Evolutionary conservation across 2,113 vertebrate genomes (phyloP).

Genomic region (Pituophis catenifer): DNA sequence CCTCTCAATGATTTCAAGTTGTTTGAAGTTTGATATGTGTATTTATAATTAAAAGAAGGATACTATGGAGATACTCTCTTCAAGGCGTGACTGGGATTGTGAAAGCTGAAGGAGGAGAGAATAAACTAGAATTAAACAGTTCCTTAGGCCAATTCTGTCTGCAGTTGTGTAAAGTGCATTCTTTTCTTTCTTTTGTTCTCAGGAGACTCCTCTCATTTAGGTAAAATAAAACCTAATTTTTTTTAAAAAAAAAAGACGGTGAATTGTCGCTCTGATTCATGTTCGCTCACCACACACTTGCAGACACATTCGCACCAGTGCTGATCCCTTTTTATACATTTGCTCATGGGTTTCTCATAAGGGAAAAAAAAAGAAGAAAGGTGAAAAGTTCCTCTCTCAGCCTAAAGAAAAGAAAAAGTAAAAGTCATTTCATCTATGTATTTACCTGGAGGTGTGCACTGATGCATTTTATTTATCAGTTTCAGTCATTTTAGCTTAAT

Average conservation of each 20-base stretch:
- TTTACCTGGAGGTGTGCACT: neutral
- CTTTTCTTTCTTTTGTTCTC: slow-evolving; percentile 59
- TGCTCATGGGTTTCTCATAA: slow-evolving; percentile 53
- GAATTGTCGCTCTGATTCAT: slow-evolving; percentile 61
- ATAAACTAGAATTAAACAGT: slow-evolving; percentile 68
- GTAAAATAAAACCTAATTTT: slow-evolving; percentile 59
- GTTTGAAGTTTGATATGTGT: slow-evolving; percentile 70
- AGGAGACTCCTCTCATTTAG: slow-evolving; percentile 60
- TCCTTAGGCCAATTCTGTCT: slow-evolving; percentile 65
- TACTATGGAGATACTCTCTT: slow-evolving; percentile 63
- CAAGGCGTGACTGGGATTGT: slow-evolving; percentile 67
- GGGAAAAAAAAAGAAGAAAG: neutral
- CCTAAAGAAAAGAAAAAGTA: neutral
- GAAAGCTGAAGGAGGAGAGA: slow-evolving; percentile 65
- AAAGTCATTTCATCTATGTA: neutral
- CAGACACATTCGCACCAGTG: slow-evolving; percentile 35
- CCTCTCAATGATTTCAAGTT: slow-evolving; percentile 61
- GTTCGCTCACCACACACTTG: slow-evolving; percentile 56
- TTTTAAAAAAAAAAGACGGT: slow-evolving; percentile 34
- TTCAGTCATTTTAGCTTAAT: neutral
- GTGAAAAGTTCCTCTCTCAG: neutral
- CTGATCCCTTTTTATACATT: slow-evolving; percentile 51
- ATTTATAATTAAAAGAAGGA: slow-evolving; percentile 62
- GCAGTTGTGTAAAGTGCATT: slow-evolving; percentile 55
- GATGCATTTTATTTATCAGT: neutral